A percentile compares a stretch with the other conserved stretches of the same genome.
Conservation (phyloP, 2,888 invertebrate genomes). For the Agonopterix alstromeriana region DNA sequence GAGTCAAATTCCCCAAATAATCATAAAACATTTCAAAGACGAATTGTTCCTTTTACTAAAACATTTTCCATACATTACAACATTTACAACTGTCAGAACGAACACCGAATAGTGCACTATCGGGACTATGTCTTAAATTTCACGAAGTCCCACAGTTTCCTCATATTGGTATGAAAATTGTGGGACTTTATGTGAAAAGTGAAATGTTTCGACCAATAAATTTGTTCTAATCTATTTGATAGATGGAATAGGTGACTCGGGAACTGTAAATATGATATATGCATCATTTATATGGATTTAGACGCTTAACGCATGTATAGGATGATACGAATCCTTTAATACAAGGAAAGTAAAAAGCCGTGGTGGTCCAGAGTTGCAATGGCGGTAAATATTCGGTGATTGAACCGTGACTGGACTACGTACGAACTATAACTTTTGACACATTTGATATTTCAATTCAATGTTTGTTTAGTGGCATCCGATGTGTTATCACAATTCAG, state of each 20-base stretch:
- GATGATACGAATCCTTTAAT: background rate
- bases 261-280: constrained; percentile 5
- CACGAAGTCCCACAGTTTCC: background rate
- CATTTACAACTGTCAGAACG: background rate
- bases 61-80: background rate
- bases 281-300: constrained; percentile 4
- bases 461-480: too few relatives aligned
- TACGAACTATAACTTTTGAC: too few relatives aligned
- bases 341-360: too few relatives aligned
- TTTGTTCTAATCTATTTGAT: constrained; percentile 8
- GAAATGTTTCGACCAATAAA: constrained; percentile 6
- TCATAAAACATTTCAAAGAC: too few relatives aligned
- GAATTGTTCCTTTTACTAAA: background rate
- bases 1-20: too few relatives aligned
- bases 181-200: background rate
- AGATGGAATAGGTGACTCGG: constrained; percentile 8
- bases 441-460: too few relatives aligned
- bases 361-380: too few relatives aligned
- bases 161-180: background rate
- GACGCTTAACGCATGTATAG: background rate
- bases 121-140: background rate
- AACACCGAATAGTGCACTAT: background rate
- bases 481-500: too few relatives aligned
- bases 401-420: too few relatives aligned
- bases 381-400: too few relatives aligned